Percentiles rank a stretch among this genome's conserved stretches.
Evolutionary conservation across 2,113 vertebrate genomes (phyloP).

Genomic region (Phylloscopus trochilus): DNA sequence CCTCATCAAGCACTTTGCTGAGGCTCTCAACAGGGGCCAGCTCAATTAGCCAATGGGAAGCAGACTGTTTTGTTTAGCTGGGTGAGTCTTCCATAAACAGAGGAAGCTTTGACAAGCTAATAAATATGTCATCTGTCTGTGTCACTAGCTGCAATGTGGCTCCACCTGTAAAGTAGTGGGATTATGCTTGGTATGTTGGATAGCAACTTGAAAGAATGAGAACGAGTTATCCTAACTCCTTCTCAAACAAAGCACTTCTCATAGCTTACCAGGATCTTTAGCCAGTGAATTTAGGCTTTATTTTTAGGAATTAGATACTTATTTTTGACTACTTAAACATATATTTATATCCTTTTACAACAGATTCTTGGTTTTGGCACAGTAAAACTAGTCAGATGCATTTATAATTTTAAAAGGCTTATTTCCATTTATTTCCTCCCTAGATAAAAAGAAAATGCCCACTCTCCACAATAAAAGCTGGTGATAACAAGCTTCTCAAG

Average conservation of each 20-base stretch:
- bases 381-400: background rate
- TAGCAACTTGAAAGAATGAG: slow-evolving; percentile 61
- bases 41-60: slow-evolving; percentile 88
- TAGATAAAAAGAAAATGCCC: background rate
- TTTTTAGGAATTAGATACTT: background rate
- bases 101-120: slow-evolving; percentile 89
- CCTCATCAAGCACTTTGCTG: slow-evolving; percentile 97
- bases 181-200: slow-evolving; percentile 73
- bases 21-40: slow-evolving; percentile 81
- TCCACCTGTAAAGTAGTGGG: slow-evolving; percentile 83
- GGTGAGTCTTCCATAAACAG: slow-evolving; percentile 85
- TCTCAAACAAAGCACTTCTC: slow-evolving; percentile 28
- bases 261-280: background rate
- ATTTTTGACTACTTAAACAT: background rate
- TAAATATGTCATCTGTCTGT: slow-evolving; percentile 96
- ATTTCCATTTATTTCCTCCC: background rate
- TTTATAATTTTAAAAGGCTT: background rate
- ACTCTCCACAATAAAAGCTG: background rate
- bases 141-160: slow-evolving; percentile 80
- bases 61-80: slow-evolving; percentile 92
- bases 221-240: background rate
- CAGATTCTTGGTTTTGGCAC: background rate
- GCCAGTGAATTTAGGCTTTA: background rate
- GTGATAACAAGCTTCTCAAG: background rate
- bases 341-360: background rate